A percentile compares a stretch with the other conserved stretches of the same genome.
phyloP scores from a whole-genome alignment of 2,113 vertebrate species.

The Benitochromis conjunctus region DNA sequence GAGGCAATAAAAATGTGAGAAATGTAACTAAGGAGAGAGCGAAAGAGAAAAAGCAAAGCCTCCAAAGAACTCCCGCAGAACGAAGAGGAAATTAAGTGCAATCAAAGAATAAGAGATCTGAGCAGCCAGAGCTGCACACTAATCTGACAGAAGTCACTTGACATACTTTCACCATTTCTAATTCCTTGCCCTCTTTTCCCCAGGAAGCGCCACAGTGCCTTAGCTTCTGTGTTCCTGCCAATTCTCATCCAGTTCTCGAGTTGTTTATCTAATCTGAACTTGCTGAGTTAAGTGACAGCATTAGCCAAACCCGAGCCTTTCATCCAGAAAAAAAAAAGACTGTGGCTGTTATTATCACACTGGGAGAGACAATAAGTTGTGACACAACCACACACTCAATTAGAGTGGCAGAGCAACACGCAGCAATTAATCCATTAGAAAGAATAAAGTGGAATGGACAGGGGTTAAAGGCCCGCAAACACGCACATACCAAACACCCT shows the following conservation, averaged over 20 bases:
- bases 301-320: constrained; percentile 14
- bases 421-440: constrained; percentile 49
- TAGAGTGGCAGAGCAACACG: constrained; percentile 6
- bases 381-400: constrained; percentile 26
- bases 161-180: constrained; percentile 37
- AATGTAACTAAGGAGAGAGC: neutral
- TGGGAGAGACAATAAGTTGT: constrained; percentile 28
- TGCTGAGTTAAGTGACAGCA: constrained; percentile 32
- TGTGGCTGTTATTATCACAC: constrained; percentile 30
- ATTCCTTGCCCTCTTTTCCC: constrained; percentile 27
- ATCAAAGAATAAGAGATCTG: constrained; percentile 1
- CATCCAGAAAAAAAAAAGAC: constrained; percentile 12
- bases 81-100: neutral
- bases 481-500: neutral
- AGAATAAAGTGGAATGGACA: constrained; percentile 17
- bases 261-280: constrained; percentile 20
- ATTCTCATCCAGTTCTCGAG: neutral
- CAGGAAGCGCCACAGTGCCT: neutral
- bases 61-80: neutral
- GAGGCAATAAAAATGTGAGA: neutral
- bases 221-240: constrained; percentile 19
- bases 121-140: constrained; percentile 2
- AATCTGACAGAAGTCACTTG: constrained; percentile 35
- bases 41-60: neutral
- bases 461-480: constrained; percentile 3